Base-by-base conservation (phyloP, 2,888 invertebrate genomes). In the Diaprepes abbreviatus region DNA sequence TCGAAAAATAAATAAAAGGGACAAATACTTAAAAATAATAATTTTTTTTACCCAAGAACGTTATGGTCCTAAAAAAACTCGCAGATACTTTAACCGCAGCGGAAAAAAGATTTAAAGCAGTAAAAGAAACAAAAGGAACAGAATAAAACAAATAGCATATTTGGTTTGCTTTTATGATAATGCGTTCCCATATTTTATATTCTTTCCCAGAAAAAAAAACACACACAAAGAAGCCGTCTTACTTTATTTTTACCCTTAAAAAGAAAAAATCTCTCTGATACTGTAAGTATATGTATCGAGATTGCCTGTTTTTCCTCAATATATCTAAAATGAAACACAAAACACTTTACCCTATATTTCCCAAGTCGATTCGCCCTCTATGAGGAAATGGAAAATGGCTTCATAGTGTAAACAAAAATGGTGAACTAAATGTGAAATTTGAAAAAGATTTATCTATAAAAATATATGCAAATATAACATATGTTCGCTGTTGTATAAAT, bases 341-440 rank as follows among this genome's bases (percentile, higher is more conserved):
- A 62, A 36, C 17, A 50, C 52, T 40, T 58, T 57, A 65, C 45
- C 57, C 57, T 58, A 35, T 58, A 65, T 48, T 35, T 55, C 33
- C 57, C 58, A 12, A 45, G 55, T 9, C n/a, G 38, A n/a, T 57
- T 40, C 12, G 38, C 43, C 12, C 10, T 45, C 16, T 33, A 65
- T 17, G 31, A 40, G 31, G 28, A 50, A 35, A 57, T 48, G 43
- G 65, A 55, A 36, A 21, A 36, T 36, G n/a, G 10, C 1, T 19
- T 10, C n/a, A 43, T 21, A 43, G 17, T 4, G 2, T n/a, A 43
- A 43, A 21, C 21, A 21, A 21, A 43, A 43, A 7, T 3, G 2
- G 24, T 24, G 5, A 24, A 24, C 24, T 24, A 24, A 24, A 24
- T 24, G 5, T 24, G 24, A 24, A 24, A 24, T 5, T 24, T 3